These are phyloP conservation scores for Grapholita molesta DNA, from an alignment of 1,140 invertebrate genomes.

Conservation along the genomic window DNA sequence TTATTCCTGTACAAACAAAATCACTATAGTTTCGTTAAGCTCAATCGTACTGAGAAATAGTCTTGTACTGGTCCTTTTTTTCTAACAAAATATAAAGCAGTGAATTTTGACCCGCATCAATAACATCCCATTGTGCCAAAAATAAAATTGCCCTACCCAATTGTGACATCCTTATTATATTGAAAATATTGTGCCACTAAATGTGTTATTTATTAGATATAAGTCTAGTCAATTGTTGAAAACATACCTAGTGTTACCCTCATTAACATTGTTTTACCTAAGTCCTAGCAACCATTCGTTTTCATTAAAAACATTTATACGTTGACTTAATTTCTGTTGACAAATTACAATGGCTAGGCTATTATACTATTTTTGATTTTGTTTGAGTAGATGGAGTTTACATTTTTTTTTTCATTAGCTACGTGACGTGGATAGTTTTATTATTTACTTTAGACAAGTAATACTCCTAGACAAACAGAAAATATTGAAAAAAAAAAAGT, in stretches of 20 bases:
- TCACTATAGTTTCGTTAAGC: background rate
- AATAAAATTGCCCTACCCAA: background rate
- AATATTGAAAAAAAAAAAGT: too few relatives aligned
- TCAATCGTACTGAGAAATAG: background rate
- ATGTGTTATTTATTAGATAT: background rate
- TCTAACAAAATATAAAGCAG: background rate
- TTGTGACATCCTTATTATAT: background rate
- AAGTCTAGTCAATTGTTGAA: background rate
- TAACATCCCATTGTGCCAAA: background rate
- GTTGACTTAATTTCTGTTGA: too few relatives aligned
- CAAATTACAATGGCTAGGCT: too few relatives aligned
- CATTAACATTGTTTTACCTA: background rate
- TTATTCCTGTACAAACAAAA: background rate
- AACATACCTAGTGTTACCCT: background rate
- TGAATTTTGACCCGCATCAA: background rate
- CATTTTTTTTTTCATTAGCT: too few relatives aligned
- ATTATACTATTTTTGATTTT: too few relatives aligned
- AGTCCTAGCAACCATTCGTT: background rate
- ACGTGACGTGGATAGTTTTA: too few relatives aligned
- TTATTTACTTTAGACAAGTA: too few relatives aligned
- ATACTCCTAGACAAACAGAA: too few relatives aligned
- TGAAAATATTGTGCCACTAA: background rate
- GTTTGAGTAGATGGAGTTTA: too few relatives aligned
- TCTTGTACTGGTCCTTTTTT: background rate
- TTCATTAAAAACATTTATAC: background rate